phyloP scores from a whole-genome alignment of 2,113 vertebrate species.

The Eretmodus cyanostictus region DNA sequence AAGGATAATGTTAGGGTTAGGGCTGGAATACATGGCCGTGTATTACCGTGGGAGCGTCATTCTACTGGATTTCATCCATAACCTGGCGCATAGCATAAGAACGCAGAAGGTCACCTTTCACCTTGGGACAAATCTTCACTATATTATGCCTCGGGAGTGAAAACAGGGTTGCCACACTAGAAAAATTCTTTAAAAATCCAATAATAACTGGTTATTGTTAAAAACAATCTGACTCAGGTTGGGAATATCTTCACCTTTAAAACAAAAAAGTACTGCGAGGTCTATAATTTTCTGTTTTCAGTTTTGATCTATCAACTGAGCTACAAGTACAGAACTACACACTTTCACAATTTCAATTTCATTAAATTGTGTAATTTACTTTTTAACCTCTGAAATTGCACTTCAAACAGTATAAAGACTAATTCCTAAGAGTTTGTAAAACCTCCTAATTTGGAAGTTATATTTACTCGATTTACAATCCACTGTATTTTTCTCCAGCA shows the following conservation, averaged over 20 bases:
- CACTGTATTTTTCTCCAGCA: not conserved
- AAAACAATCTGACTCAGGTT: not conserved
- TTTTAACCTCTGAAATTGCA: not conserved
- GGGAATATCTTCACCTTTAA: not conserved
- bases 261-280: not conserved
- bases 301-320: not conserved
- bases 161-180: accelerated
- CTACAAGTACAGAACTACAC: not conserved
- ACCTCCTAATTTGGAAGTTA: not conserved
- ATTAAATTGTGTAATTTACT: not conserved
- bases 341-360: not conserved
- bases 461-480: not conserved
- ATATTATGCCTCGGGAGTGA: not conserved
- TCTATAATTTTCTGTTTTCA: not conserved
- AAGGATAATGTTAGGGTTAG: not conserved
- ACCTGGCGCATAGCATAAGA: not conserved
- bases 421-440: not conserved
- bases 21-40: not conserved
- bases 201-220: accelerated
- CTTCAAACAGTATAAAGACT: accelerated
- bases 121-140: not conserved
- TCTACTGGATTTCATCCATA: not conserved
- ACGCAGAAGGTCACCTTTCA: not conserved
- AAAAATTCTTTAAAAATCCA: not conserved
- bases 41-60: not conserved